Base-by-base conservation (phyloP, 1,140 invertebrate species). In the Notospermus geniculatus region DNA sequence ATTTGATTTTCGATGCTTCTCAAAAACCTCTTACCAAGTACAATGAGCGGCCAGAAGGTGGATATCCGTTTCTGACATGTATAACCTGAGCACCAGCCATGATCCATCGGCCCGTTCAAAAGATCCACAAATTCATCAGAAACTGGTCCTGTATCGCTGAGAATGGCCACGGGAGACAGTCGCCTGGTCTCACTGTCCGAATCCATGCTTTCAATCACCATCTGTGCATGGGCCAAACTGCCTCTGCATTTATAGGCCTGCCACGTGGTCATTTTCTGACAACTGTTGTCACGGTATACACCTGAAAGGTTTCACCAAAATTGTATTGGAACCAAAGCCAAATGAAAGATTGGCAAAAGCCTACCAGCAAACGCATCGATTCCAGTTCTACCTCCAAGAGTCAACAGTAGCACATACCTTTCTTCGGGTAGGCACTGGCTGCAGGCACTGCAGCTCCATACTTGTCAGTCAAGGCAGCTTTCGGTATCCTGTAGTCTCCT, bases 81-180 rank as follows among this genome's bases (percentile, higher is more conserved):
- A 53, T 81, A 81, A 13, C 79, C 77, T 23, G 60, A 61, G 64
- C 78, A 80, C 77, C 77, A 79, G 13, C 77, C 77, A 55, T 79
- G 77, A 63, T 80, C 80, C 69, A 75, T 71, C 11, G 80, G 80
- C 13, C 80, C 80, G 64, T 81, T 81, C 13, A 81, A 72, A 5
- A 81, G 71, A 59, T 81, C 80, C 32, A 81, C 45, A 54, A 79
- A 80, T 9, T 68, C 71, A 17, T 78, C 69, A 30, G n/a, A n/a
- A n/a, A 5, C 23, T n/a, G 27, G 4, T 7, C 27, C 17, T 7
- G 5, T 19, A 28, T 41, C 22, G 61, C 60, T 36, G 25, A 39
- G 7, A 2, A 62, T 60, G 32, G 60, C 54, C 17, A 62, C 56
- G 2, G 60, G 60, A 13, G 60, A 62, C 7, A 62, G 32, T 5